Evolutionary conservation across 2,888 invertebrate genomes (phyloP).

Genomic region (Girardia tigrina): DNA sequence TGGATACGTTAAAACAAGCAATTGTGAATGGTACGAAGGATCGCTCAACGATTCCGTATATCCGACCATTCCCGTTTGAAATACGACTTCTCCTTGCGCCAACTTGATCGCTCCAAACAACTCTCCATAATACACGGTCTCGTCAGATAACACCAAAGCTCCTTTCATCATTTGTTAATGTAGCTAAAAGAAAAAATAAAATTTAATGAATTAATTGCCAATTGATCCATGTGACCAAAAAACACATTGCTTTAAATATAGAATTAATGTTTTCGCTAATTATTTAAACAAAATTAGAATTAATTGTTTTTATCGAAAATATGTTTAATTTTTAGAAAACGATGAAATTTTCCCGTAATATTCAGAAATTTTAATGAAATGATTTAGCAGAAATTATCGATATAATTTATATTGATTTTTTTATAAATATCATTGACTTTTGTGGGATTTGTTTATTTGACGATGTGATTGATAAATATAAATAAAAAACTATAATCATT

Average conservation of each 20-base stretch:
- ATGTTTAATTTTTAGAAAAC: too few species aligned
- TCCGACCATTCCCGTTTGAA: constrained; percentile 98
- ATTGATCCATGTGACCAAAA: too few species aligned
- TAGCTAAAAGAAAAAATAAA: neutral
- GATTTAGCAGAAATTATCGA: too few species aligned
- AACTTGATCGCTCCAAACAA: constrained; percentile 67
- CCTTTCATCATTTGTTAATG: constrained; percentile 4
- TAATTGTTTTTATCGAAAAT: too few species aligned
- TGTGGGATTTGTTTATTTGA: too few species aligned
- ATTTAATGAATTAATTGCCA: neutral
- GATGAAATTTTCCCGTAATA: too few species aligned
- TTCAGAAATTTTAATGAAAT: too few species aligned
- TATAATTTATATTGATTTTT: too few species aligned
- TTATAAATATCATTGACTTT: too few species aligned
- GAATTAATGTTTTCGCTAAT: neutral
- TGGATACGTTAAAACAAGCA: constrained; percentile 87
- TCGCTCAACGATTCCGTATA: constrained; percentile 95
- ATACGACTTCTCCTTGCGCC: constrained; percentile 85
- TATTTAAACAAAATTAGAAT: neutral
- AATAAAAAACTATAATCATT: too few species aligned
- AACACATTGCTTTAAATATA: neutral
- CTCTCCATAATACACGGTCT: constrained; percentile 63
- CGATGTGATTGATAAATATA: too few species aligned
- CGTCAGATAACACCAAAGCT: constrained; percentile 53
- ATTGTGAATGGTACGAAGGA: constrained; percentile 85